phyloP scores from a whole-genome alignment of 2,113 vertebrate species.

The Varanus salvator region DNA sequence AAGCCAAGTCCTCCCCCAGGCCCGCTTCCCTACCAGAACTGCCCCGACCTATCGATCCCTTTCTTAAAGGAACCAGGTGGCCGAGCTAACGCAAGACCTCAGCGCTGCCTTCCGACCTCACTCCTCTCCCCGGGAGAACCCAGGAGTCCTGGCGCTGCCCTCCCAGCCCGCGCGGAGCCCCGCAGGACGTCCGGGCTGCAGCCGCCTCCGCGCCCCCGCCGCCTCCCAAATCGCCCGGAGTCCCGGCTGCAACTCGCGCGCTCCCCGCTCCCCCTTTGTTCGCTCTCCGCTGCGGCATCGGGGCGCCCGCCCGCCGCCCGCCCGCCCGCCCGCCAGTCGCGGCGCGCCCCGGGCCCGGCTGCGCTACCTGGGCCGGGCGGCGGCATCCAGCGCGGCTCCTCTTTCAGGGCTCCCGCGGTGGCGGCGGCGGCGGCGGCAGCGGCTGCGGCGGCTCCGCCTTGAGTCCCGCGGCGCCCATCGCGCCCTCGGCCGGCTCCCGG shows the following conservation, averaged over 20 bases:
- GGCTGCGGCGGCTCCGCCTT: background rate
- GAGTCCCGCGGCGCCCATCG: constrained; percentile 21
- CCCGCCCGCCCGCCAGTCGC: background rate
- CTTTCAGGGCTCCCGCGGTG: background rate
- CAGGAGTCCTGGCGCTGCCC: background rate
- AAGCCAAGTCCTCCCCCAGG: background rate
- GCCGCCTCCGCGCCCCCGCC: background rate
- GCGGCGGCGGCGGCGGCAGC: background rate
- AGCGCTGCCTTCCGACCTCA: background rate
- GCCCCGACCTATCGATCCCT: background rate
- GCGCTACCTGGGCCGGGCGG: constrained; percentile 35
- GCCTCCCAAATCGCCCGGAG: background rate
- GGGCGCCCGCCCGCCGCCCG: background rate
- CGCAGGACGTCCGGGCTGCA: background rate
- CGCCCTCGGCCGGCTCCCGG: background rate
- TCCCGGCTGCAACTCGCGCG: background rate
- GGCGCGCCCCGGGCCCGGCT: constrained; percentile 20
- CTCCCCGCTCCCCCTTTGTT: constrained; percentile 16
- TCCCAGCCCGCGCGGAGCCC: too few species aligned
- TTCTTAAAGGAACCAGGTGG: background rate
- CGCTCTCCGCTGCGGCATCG: background rate
- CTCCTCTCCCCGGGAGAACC: background rate
- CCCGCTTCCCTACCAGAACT: background rate
- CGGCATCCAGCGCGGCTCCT: background rate
- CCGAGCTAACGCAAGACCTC: too few species aligned